A percentile compares a stretch with the other conserved stretches of the same genome.
Conservation (phyloP, 2,113 vertebrate genomes). For the Sylvilagus bachmani region DNA sequence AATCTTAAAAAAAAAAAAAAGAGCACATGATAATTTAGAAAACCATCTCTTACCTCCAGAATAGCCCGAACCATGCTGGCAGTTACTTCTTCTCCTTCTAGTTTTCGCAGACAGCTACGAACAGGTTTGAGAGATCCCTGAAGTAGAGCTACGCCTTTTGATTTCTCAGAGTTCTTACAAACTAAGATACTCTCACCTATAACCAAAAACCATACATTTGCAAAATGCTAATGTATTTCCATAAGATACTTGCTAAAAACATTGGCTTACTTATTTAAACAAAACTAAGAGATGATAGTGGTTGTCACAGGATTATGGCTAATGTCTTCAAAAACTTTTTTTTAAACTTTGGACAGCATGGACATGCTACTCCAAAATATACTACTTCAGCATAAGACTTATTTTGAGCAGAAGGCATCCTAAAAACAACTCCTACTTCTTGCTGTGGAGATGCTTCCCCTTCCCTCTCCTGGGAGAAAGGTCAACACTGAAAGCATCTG, state of each 20-base stretch:
- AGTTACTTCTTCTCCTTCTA: slow-evolving; percentile 92
- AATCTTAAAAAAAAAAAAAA: too few relatives aligned
- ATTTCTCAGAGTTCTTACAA: slow-evolving; percentile 95
- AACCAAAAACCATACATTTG: background rate
- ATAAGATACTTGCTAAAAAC: slow-evolving; percentile 6
- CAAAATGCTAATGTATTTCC: slow-evolving; percentile 23
- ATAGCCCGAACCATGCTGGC: slow-evolving; percentile 97
- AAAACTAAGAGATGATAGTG: background rate
- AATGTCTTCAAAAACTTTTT: background rate
- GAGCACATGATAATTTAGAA: background rate
- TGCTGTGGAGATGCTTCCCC: background rate
- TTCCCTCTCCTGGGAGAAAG: background rate
- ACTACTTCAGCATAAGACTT: background rate
- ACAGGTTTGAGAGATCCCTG: slow-evolving; percentile 94
- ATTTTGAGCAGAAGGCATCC: slow-evolving; percentile 40
- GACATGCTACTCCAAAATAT: slow-evolving; percentile 20
- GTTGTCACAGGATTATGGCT: slow-evolving; percentile 32
- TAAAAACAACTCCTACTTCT: background rate
- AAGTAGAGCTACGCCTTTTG: slow-evolving; percentile 93
- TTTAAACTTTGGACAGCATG: slow-evolving; percentile 44
- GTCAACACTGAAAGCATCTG: background rate
- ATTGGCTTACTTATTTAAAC: slow-evolving; percentile 42
- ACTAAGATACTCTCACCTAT: slow-evolving; percentile 97
- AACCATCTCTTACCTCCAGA: slow-evolving; percentile 92
- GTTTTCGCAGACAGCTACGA: slow-evolving; percentile 93